Percentiles rank a stretch among this genome's conserved stretches.
These are phyloP conservation scores for Schlechtendalia chinensis DNA, from an alignment of 1,140 invertebrate species.

Conservation along the genomic window DNA sequence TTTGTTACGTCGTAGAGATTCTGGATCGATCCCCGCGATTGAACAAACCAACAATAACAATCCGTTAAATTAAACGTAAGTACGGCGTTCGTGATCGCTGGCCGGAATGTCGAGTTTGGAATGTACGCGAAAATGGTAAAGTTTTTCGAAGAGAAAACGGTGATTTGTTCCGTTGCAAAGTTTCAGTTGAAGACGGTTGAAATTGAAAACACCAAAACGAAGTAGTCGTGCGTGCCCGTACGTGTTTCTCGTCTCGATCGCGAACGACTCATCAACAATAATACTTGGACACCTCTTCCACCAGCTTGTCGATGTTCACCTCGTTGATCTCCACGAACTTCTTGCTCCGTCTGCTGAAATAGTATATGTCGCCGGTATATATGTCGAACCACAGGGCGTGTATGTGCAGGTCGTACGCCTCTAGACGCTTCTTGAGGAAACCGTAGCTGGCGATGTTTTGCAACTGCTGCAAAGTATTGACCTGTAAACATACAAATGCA, in stretches of 20 bases:
- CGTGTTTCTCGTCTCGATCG: not conserved
- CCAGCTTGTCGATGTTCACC: constrained; percentile 68
- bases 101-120: constrained; percentile 10
- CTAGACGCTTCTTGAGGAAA: constrained; percentile 80
- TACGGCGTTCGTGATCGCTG: not conserved
- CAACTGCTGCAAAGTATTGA: constrained; percentile 90
- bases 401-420: constrained; percentile 79
- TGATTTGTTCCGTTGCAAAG: not conserved
- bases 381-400: constrained; percentile 97
- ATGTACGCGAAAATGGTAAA: not conserved
- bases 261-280: constrained; percentile 64
- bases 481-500: constrained; percentile 62
- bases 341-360: constrained; percentile 83
- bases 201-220: not conserved
- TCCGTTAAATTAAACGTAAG: constrained; percentile 12
- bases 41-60: constrained; percentile 19
- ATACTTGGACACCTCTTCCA: constrained; percentile 75
- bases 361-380: constrained; percentile 93
- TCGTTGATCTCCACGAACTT: constrained; percentile 83
- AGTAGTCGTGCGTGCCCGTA: too few relatives aligned
- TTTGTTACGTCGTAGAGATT: not conserved
- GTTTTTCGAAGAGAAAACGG: not conserved
- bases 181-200: not conserved
- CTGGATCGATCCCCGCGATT: constrained; percentile 14
- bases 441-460: constrained; percentile 93